These are phyloP conservation scores for Orientallactaga bullata DNA, from an alignment of 2,113 vertebrate genomes.

Conservation along the genomic window DNA sequence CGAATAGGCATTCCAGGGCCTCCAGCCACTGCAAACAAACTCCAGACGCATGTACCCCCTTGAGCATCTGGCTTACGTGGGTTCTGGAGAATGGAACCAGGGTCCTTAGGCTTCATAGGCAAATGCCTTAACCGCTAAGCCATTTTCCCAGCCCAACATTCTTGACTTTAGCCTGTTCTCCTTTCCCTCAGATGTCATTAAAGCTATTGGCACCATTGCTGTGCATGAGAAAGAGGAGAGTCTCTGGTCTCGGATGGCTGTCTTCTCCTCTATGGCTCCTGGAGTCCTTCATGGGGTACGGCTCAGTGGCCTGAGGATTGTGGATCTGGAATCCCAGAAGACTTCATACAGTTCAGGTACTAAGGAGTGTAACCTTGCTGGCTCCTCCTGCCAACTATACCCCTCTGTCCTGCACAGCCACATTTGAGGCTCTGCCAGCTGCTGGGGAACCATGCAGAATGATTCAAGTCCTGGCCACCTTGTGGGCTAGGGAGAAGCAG, in stretches of 20 bases:
- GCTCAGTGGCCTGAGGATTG: slow-evolving; percentile 85
- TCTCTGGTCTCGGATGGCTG: slow-evolving; percentile 86
- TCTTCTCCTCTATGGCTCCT: slow-evolving; percentile 63
- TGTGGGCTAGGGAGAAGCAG: not conserved
- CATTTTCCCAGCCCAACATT: too few species aligned
- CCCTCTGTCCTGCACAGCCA: not conserved
- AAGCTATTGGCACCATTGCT: slow-evolving; percentile 81
- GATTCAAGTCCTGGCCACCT: not conserved
- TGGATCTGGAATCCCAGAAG: slow-evolving; percentile 87
- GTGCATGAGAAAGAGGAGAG: slow-evolving; percentile 48
- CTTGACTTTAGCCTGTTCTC: not conserved
- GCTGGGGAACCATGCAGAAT: not conserved
- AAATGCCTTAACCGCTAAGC: too few species aligned
- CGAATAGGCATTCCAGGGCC: too few species aligned
- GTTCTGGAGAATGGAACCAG: too few species aligned
- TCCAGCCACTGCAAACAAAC: too few species aligned
- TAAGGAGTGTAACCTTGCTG: not conserved
- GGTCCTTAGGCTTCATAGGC: too few species aligned
- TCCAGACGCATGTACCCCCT: too few species aligned
- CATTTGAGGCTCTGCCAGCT: fast-evolving
- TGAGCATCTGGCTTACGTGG: too few species aligned
- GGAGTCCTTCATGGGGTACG: slow-evolving; percentile 90
- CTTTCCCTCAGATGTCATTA: slow-evolving; percentile 88
- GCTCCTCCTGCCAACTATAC: not conserved
- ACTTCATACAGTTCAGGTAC: slow-evolving; percentile 87